These are phyloP conservation scores for Perognathus longimembris DNA, from an alignment of 2,113 vertebrate species.

Conservation along the genomic window DNA sequence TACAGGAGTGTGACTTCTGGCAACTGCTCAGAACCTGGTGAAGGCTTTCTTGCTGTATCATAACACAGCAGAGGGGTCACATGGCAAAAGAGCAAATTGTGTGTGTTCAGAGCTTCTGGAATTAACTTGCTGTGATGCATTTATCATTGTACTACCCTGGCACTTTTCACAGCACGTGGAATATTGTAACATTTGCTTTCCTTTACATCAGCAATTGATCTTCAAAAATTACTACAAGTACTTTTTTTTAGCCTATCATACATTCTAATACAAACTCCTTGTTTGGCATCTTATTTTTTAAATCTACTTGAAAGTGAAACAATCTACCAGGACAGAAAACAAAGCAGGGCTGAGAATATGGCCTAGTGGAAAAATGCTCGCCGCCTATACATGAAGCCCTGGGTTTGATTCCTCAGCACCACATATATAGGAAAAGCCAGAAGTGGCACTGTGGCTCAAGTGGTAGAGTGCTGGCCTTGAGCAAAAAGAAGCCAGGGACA, in stretches of 20 bases:
- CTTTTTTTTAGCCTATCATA: not conserved
- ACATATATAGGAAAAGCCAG: too few relatives aligned
- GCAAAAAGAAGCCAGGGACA: too few relatives aligned
- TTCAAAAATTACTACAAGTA: not conserved
- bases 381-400: too few relatives aligned
- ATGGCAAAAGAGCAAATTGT: not conserved
- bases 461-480: too few relatives aligned
- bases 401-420: too few relatives aligned
- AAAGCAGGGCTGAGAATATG: too few relatives aligned
- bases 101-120: not conserved
- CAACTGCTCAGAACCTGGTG: not conserved
- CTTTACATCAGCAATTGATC: not conserved
- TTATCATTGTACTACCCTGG: not conserved
- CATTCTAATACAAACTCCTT: conserved; percentile 14
- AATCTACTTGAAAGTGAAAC: conserved; percentile 32
- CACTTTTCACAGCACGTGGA: not conserved
- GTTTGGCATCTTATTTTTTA: not conserved
- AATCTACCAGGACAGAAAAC: not conserved
- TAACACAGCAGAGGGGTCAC: not conserved
- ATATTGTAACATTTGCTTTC: not conserved
- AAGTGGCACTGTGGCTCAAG: too few relatives aligned
- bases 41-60: not conserved
- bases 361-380: too few relatives aligned
- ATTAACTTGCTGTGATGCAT: not conserved
- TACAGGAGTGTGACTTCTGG: too few relatives aligned